phyloP scores from a whole-genome alignment of 2,113 vertebrate genomes.

The Macrotis lagotis region DNA sequence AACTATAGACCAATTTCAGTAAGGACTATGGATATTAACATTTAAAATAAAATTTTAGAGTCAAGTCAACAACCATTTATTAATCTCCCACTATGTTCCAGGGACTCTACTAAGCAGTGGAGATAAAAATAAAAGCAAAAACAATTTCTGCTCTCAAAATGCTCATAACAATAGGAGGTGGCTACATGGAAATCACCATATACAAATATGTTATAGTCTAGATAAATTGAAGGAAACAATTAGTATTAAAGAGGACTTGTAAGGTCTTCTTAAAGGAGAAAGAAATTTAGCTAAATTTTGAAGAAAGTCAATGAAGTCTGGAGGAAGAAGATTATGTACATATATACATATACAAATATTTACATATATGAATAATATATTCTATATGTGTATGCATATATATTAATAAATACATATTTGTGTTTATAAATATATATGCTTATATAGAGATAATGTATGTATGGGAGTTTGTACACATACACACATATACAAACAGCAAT shows the following conservation, averaged over 20 bases:
- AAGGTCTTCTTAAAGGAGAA: not conserved
- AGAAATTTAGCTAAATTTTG: too few species aligned
- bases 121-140: not conserved
- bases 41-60: not conserved
- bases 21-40: not conserved
- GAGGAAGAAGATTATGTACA: not conserved
- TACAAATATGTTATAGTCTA: not conserved
- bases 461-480: too few species aligned
- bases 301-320: not conserved
- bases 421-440: not conserved
- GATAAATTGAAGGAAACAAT: not conserved
- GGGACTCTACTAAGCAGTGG: not conserved
- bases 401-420: not conserved
- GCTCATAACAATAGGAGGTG: not conserved
- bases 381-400: not conserved
- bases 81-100: not conserved
- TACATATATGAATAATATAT: not conserved
- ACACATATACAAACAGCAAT: not conserved
- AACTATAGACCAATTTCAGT: too few species aligned
- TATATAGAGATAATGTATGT: too few species aligned
- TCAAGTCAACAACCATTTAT: not conserved
- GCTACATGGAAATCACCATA: not conserved
- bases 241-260: not conserved
- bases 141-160: not conserved
- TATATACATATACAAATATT: not conserved